Percentiles rank a stretch among this genome's conserved stretches.
Conservation (phyloP, 2,888 invertebrate species). For the Dugesia japonica region DNA sequence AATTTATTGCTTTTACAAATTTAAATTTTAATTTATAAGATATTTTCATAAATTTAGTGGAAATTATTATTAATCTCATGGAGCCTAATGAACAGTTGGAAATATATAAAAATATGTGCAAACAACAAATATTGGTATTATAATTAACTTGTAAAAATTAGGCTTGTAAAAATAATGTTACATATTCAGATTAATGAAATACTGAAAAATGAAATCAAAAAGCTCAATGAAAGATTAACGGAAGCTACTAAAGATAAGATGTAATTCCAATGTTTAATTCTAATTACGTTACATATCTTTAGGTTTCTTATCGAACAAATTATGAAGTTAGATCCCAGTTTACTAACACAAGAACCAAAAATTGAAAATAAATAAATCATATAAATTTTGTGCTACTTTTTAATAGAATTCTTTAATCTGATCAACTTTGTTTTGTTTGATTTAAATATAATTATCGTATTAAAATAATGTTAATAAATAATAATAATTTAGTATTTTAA, state of each 20-base stretch:
- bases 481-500: background rate
- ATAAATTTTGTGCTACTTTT: background rate
- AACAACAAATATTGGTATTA: background rate
- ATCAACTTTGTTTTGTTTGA: background rate
- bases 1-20: background rate
- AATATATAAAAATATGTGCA: background rate
- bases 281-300: background rate
- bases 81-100: background rate
- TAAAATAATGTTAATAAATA: too few species aligned
- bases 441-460: background rate
- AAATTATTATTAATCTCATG: background rate
- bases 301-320: slow-evolving; percentile 1
- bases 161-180: background rate
- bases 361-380: background rate
- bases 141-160: background rate
- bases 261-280: background rate
- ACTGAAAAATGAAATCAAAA: slow-evolving; percentile 1
- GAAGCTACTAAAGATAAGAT: background rate
- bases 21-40: too few species aligned
- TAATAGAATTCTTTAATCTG: background rate
- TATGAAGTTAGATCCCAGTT: background rate
- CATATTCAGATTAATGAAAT: slow-evolving; percentile 4
- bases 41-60: background rate
- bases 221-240: background rate
- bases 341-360: background rate